These are phyloP conservation scores for Huso huso DNA, from an alignment of 2,797 vertebrate species.

Conservation along the genomic window DNA sequence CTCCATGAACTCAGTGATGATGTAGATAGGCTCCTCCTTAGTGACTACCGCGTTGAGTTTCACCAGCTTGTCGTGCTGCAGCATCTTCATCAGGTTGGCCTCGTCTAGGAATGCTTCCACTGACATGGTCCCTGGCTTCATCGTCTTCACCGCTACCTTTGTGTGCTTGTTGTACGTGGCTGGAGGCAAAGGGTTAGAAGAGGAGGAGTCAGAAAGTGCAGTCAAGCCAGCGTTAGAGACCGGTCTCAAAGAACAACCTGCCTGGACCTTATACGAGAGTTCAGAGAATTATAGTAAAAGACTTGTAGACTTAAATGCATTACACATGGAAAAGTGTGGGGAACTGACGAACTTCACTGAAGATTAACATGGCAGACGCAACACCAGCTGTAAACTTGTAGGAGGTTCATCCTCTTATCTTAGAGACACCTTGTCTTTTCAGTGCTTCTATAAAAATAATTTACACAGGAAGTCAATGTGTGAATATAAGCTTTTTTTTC, in stretches of 20 bases:
- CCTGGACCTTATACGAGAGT: no score
- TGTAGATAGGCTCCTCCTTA: constrained; percentile 86
- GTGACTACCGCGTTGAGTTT: constrained; percentile 85
- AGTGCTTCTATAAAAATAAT: neutral
- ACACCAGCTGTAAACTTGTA: no score
- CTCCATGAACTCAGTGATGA: constrained; percentile 94
- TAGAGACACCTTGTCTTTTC: neutral
- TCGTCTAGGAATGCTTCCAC: constrained; percentile 81
- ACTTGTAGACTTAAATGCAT: no score
- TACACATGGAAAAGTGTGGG: no score
- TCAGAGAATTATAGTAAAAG: no score
- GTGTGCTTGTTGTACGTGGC: constrained; percentile 93
- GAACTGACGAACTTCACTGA: no score
- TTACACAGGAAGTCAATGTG: neutral
- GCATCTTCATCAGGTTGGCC: constrained; percentile 87
- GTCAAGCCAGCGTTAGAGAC: no score
- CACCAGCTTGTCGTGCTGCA: constrained; percentile 91
- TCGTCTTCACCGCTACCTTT: constrained; percentile 93
- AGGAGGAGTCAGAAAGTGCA: neutral
- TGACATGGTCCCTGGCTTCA: constrained; percentile 95
- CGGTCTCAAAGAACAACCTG: no score
- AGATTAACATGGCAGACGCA: no score
- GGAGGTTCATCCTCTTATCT: neutral
- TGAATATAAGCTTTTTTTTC: neutral
- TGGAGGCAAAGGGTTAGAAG: constrained; percentile 28